Percentiles rank a stretch among this genome's conserved stretches.
Conservation (phyloP, 2,797 vertebrate species). For the Sebastes miniatus region DNA sequence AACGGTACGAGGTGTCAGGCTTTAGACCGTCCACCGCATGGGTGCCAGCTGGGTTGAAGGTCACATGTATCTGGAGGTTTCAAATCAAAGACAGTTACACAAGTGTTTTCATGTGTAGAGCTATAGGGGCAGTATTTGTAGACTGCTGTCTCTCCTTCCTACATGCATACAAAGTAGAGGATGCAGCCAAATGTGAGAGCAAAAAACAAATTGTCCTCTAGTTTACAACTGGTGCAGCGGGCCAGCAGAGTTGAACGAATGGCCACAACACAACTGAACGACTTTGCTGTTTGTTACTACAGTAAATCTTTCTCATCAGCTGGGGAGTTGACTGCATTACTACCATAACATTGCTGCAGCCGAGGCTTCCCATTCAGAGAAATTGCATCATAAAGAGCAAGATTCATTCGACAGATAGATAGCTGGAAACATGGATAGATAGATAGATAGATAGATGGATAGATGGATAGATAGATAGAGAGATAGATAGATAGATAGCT, state of each 20-base stretch:
- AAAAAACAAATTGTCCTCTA: conserved; percentile 19
- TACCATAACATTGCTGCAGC: conserved; percentile 38
- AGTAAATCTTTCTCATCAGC: conserved; percentile 43
- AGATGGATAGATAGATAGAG: no score
- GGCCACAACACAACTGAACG: conserved; percentile 9
- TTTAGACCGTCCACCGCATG: conserved; percentile 90
- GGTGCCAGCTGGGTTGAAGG: conserved; percentile 88
- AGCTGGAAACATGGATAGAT: neutral
- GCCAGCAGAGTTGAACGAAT: conserved; percentile 35
- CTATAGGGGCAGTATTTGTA: neutral
- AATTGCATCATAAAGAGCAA: conserved; percentile 55
- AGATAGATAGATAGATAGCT: accelerated
- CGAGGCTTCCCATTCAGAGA: conserved; percentile 23
- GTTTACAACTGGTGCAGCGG: conserved; percentile 33
- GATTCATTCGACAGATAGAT: neutral
- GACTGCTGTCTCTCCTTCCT: neutral
- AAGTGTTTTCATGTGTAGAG: neutral
- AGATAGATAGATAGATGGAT: no score
- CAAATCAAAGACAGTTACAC: neutral
- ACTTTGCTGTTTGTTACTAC: conserved; percentile 31
- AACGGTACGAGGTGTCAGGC: conserved; percentile 90
- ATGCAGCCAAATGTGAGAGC: conserved; percentile 7
- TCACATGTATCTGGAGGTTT: conserved; percentile 84
- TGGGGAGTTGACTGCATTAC: conserved; percentile 46
- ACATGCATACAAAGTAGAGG: neutral